Percentiles rank a stretch among this genome's conserved stretches.
These are phyloP conservation scores for Crotophaga sulcirostris DNA, from an alignment of 2,113 vertebrate genomes.

Conservation along the genomic window DNA sequence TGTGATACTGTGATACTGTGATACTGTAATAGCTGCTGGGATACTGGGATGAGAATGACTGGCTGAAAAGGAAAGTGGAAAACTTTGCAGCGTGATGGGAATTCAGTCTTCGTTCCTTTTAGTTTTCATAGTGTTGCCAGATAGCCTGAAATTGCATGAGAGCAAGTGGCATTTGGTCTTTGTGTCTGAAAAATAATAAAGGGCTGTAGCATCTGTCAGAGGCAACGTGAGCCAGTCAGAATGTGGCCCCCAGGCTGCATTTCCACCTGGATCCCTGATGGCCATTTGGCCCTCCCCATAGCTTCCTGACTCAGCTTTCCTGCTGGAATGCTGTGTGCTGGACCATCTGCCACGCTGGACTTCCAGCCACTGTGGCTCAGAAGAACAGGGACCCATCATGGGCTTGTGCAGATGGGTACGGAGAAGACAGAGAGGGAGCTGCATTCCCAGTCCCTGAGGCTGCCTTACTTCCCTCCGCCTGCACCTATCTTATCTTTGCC, in stretches of 20 bases:
- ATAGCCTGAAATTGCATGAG: background rate
- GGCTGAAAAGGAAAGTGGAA: background rate
- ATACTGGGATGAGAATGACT: background rate
- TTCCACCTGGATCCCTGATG: background rate
- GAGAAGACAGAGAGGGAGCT: background rate
- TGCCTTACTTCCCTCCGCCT: background rate
- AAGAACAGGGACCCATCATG: background rate
- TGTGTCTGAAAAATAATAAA: background rate
- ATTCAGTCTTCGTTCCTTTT: background rate
- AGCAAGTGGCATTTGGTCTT: background rate
- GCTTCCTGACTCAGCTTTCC: background rate
- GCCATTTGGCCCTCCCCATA: background rate
- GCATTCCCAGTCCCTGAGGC: background rate
- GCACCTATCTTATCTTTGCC: background rate
- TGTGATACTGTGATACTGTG: no score
- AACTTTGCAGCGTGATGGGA: background rate
- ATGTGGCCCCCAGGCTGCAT: background rate
- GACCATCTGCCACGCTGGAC: background rate
- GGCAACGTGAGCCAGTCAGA: background rate
- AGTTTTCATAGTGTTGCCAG: background rate
- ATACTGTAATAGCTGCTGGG: no score
- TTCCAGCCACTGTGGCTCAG: background rate
- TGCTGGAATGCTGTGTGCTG: rapidly evolving
- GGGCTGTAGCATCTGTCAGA: background rate
- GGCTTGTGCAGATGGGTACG: background rate